These are phyloP conservation scores for Panurus biarmicus DNA, from an alignment of 2,113 vertebrate species.

Conservation along the genomic window DNA sequence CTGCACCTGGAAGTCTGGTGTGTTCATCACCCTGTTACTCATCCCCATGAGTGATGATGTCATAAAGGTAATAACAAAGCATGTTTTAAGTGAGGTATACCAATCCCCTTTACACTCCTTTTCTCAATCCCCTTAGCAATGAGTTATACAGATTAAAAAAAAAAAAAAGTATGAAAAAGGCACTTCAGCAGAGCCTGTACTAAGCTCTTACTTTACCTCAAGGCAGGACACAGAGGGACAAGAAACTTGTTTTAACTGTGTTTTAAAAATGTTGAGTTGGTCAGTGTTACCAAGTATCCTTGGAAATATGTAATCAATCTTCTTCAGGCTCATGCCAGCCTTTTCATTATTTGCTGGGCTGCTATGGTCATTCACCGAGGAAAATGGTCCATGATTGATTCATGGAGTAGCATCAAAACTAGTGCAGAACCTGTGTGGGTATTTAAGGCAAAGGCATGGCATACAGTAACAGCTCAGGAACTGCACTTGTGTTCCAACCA, in stretches of 20 bases:
- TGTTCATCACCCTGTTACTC: conserved; percentile 21
- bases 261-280: background rate
- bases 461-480: background rate
- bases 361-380: background rate
- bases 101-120: conserved; percentile 53
- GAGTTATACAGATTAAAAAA: background rate
- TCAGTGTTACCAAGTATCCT: background rate
- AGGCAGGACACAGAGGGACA: background rate
- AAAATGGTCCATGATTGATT: background rate
- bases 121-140: conserved; percentile 44
- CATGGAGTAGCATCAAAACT: background rate
- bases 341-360: background rate
- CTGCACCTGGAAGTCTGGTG: background rate
- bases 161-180: conserved; percentile 17
- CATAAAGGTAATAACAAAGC: background rate
- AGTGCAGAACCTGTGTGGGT: background rate
- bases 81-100: conserved; percentile 51
- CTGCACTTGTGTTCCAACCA: background rate
- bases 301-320: background rate
- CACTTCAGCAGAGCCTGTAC: conserved; percentile 26
- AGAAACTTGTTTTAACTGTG: background rate
- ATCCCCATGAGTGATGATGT: background rate
- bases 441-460: background rate
- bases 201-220: conserved; percentile 31
- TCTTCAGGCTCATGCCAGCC: background rate